phyloP scores from a whole-genome alignment of 2,888 invertebrate genomes.

The Pachydiplax longipennis region DNA sequence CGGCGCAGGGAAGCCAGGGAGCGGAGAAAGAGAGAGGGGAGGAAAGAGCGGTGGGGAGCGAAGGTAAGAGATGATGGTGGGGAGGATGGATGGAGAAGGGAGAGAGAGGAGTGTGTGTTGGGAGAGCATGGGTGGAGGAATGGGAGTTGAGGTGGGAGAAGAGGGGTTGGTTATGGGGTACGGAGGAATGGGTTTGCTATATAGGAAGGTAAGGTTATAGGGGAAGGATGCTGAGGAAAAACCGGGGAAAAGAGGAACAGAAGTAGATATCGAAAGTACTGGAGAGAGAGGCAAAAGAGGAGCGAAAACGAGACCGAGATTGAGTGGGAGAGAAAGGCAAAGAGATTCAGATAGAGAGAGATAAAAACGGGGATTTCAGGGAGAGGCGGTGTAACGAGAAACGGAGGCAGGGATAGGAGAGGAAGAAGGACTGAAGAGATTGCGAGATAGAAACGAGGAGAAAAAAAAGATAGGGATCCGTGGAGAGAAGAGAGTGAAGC shows the following conservation, averaged over 20 bases:
- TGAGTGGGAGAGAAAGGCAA: too few species aligned
- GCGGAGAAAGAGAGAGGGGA: not conserved
- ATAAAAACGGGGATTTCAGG: too few species aligned
- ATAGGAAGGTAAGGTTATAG: not conserved
- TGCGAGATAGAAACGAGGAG: not conserved
- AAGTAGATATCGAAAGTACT: not conserved
- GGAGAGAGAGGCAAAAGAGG: not conserved
- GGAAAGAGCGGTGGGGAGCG: not conserved
- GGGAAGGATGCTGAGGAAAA: not conserved
- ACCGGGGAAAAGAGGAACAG: not conserved
- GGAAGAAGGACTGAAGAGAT: not conserved
- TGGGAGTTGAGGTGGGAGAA: not conserved
- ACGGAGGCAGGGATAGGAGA: too few species aligned
- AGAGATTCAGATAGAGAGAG: too few species aligned
- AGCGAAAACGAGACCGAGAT: not conserved
- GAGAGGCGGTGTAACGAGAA: too few species aligned
- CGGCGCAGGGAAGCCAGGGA: constrained; percentile 18
- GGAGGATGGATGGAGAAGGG: not conserved
- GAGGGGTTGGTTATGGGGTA: not conserved
- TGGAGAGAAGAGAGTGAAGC: not conserved
- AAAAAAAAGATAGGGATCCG: not conserved
- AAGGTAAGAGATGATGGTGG: not conserved
- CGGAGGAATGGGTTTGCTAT: not conserved
- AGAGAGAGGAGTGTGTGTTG: not conserved
- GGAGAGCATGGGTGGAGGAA: not conserved